Evolutionary conservation across 2,888 invertebrate genomes (phyloP), one percentile per base, ranked within the genome.

Genomic region (Nemurella pictetii): DNA sequence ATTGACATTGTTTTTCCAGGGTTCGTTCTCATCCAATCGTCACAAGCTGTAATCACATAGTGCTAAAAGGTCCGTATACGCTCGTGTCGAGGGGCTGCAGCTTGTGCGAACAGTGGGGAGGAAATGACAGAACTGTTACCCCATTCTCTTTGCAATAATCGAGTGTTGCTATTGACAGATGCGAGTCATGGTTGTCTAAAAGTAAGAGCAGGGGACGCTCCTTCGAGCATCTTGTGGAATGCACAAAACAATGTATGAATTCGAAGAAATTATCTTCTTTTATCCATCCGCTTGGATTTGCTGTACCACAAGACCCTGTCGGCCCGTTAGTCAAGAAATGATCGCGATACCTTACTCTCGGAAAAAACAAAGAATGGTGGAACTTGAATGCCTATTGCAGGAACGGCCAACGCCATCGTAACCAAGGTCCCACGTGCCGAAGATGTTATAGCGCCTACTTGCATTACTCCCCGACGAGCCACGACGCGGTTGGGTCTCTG

Each of bases 71-170:
- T 7, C 89, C 89, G 87, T 88, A 89, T 0, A 90, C 87, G 29
- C 89, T 88, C 12, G 89, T 88, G 87, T 91, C 89, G n/a, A 90
- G 87, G 20, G 90, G 90, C 88, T 91, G 91, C 80, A 91, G 84
- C 86, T 90, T 90, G 83, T 89, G 90, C 2, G 89, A 88, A 83
- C 89, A 89, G 87, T 91, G 90, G 20, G 90, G 90, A 32, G 89
- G 90, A 78, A 90, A 88, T 7, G 90, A 89, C 73, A 90, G 87
- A 78, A 90, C 86, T 78, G 89, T 87, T 35, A 91, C 89, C 7
- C 90, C 89, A 87, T 88, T 88, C 55, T 88, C 88, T 87, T 89
- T 89, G 86, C 87, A 89, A 87, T 86, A 87, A 87, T 88, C 88
- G 85, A 87, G 86, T 74, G 85, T 87, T 87, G 86, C 87, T 81